Conservation (phyloP, 2,888 invertebrate genomes). For the Sinotaia quadrata region DNA sequence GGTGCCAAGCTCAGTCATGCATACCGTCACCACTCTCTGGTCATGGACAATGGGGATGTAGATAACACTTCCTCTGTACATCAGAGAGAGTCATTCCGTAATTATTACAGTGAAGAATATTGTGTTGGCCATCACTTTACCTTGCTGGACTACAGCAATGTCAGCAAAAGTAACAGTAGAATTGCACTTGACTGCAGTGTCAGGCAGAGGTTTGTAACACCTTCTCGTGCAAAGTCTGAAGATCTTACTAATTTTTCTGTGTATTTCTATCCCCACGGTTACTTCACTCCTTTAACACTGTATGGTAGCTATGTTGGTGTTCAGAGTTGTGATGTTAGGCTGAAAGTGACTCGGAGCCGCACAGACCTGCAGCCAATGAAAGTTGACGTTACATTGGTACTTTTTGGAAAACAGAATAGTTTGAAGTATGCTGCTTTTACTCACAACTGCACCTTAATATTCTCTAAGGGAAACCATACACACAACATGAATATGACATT, state of each 20-base stretch:
- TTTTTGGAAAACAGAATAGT: conserved; percentile 58
- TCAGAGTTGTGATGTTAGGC: conserved; percentile 52
- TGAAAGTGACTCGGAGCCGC: conserved; percentile 46
- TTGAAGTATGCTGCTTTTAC: conserved; percentile 58
- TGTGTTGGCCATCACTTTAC: conserved; percentile 49
- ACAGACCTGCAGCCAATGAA: conserved; percentile 35
- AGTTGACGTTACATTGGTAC: conserved; percentile 52
- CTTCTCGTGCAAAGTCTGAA: not conserved
- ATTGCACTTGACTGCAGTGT: conserved; percentile 35
- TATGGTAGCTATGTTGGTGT: conserved; percentile 59
- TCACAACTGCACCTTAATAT: conserved; percentile 43
- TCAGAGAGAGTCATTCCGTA: conserved; percentile 51
- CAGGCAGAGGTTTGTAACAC: conserved; percentile 13
- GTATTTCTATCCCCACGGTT: conserved; percentile 59
- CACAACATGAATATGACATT: conserved; percentile 54
- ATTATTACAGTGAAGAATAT: conserved; percentile 52
- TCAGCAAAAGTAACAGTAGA: conserved; percentile 59
- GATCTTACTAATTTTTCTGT: conserved; percentile 36
- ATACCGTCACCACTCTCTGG: conserved; percentile 61
- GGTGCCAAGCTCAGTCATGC: conserved; percentile 51
- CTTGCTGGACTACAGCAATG: conserved; percentile 49
- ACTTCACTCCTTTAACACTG: conserved; percentile 56
- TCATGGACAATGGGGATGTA: conserved; percentile 42
- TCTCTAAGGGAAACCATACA: conserved; percentile 41
- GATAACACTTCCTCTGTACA: not conserved